A percentile compares a stretch with the other conserved stretches of the same genome.
Conservation (phyloP, 2,888 invertebrate species). For the Lacanobia wlatinum region DNA sequence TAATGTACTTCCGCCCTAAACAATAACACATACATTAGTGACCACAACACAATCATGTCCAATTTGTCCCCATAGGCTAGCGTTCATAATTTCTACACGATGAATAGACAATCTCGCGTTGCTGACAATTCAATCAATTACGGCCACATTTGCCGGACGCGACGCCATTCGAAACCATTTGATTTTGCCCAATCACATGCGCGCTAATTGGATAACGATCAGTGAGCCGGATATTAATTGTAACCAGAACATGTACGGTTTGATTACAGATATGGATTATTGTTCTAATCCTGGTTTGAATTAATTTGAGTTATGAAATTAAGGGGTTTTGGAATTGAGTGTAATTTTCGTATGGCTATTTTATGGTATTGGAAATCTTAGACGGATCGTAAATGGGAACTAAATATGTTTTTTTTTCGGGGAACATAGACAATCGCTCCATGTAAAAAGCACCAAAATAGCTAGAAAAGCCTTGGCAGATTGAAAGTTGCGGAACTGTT, state of each 20-base stretch:
- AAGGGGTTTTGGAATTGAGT: not conserved
- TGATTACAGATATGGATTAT: conserved; percentile 43
- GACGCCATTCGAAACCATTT: conserved; percentile 46
- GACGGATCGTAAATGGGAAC: too few species aligned
- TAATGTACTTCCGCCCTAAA: not conserved
- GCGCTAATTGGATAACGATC: conserved; percentile 42
- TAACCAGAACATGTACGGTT: conserved; percentile 32
- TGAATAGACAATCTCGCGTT: conserved; percentile 43
- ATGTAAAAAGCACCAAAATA: too few species aligned
- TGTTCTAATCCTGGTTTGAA: conserved; percentile 24
- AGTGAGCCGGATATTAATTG: conserved; percentile 45
- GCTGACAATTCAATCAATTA: conserved; percentile 59
- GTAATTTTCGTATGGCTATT: too few species aligned
- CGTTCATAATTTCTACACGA: conserved; percentile 35
- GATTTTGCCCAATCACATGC: conserved; percentile 55
- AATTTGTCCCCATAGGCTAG: not conserved
- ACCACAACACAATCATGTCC: conserved; percentile 4
- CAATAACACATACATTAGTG: conserved; percentile 18
- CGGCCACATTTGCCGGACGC: conserved; percentile 32
- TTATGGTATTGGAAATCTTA: too few species aligned
- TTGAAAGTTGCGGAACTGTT: too few species aligned
- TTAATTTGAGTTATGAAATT: conserved; percentile 19
- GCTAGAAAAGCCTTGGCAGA: too few species aligned
- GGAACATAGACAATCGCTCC: too few species aligned
- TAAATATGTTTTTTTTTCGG: too few species aligned